These are phyloP conservation scores for Bothrops jararaca DNA, from an alignment of 2,113 vertebrate species.

Conservation along the genomic window DNA sequence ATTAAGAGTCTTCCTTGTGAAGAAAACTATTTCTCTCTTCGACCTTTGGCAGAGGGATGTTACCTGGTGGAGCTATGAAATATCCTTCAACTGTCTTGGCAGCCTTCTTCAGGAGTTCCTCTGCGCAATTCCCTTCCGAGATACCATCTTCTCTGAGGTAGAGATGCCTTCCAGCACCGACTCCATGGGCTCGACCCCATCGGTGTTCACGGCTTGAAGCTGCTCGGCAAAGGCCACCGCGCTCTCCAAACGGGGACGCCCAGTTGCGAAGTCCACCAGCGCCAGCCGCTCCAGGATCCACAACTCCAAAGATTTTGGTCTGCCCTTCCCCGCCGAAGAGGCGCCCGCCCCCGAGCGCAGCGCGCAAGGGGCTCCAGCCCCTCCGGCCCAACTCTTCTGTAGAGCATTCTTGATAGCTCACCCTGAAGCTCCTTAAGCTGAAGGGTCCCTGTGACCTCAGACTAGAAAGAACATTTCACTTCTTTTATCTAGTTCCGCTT, in stretches of 20 bases:
- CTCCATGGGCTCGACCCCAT: slow-evolving; percentile 84
- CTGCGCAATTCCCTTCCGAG: slow-evolving; percentile 78
- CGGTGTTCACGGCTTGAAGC: slow-evolving; percentile 80
- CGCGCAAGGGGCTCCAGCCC: rapidly evolving
- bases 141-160: slow-evolving; percentile 80
- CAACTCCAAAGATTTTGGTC: slow-evolving; percentile 64
- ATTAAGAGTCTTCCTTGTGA: slow-evolving; percentile 12
- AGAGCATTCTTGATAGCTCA: not conserved
- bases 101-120: too few species aligned
- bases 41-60: slow-evolving; percentile 81
- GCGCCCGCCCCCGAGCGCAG: rapidly evolving
- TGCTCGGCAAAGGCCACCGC: slow-evolving; percentile 84
- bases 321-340: rapidly evolving
- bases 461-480: not conserved
- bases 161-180: slow-evolving; percentile 86
- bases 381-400: not conserved
- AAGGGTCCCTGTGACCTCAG: not conserved
- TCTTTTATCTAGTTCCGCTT: not conserved
- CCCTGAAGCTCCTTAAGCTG: not conserved
- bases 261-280: too few species aligned
- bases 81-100: too few species aligned
- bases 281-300: slow-evolving; percentile 86
- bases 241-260: slow-evolving; percentile 81
- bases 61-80: too few species aligned
- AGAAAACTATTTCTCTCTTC: slow-evolving; percentile 59